Base-by-base conservation (phyloP, 2,113 vertebrate genomes). In the Poeciliopsis turrubarensis region DNA sequence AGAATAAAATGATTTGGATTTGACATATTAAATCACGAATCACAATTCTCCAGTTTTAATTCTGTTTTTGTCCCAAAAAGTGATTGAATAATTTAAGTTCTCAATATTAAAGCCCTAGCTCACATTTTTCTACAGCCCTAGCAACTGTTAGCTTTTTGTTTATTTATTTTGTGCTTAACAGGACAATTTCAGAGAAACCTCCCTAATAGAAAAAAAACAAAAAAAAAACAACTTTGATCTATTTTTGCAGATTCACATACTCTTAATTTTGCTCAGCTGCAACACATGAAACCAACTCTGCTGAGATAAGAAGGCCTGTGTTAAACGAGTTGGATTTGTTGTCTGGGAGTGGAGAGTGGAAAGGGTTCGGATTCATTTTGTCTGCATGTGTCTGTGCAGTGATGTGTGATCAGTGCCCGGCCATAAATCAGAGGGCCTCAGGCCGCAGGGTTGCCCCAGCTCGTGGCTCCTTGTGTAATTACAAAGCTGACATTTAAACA, bases 401-500 rank as follows among this genome's bases (percentile, higher is more conserved):
- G 65, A 66, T 66, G 65, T 79, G 69, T 81, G 81, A 83, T 90
- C 88, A 75, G 80, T 65, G 78, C 69, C 85, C 80, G 83, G 83
- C 73, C 84, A 90, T 94, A 92, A 94, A 93, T 93, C 91, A 93
- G 87, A 80, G 80, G 88, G 81, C 86, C 78, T 82, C 47, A 29
- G 89, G 86, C 83, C 81, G 57, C 12, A 78, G 85, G 87, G 91
- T 89, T 82, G 79, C 11, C 85, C 84, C 85, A 63, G 68, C 86
- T 88, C 79, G 62, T 78, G 86, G 78, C 89, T 91, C 83, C 84
- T 68, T 75, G 87, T 89, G 90, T 94, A 94, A 94, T 94, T 93
- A 93, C 93, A 91, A 91, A 91, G 86, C 93, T 94, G 93, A 93
- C 93, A 94, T 94, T 95, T 94, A 93, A 92, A 92, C 93, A 93